phyloP scores from a whole-genome alignment of 2,888 invertebrate species.

The Pristionchus mayeri region DNA sequence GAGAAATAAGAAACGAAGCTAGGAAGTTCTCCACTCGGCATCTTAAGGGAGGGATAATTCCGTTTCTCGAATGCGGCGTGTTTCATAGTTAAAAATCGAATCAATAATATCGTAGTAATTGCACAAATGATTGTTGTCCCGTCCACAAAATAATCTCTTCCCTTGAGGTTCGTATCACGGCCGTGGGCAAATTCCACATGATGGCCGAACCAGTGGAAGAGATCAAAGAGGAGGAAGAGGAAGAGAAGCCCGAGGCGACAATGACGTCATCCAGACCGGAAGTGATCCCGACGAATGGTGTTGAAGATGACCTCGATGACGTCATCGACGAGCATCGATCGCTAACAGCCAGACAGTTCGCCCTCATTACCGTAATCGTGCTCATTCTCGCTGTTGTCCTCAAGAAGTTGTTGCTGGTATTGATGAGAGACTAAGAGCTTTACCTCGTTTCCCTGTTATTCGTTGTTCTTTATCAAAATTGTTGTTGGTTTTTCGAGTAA shows the following conservation, averaged over 20 bases:
- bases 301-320: constrained; percentile 14
- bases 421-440: constrained; percentile 10
- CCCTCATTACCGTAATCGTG: constrained; percentile 26
- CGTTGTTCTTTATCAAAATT: neutral
- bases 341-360: neutral
- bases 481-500: constrained; percentile 5
- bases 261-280: constrained; percentile 26
- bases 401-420: neutral
- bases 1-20: too few relatives aligned
- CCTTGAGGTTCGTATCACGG: constrained; percentile 63
- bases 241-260: neutral
- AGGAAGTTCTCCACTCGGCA: too few relatives aligned
- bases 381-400: neutral
- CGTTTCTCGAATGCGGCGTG: too few relatives aligned
- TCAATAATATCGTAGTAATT: too few relatives aligned
- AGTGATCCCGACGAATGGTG: constrained; percentile 31
- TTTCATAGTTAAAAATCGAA: too few relatives aligned
- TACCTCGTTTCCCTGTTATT: neutral
- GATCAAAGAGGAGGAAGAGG: neutral
- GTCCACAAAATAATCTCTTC: too few relatives aligned
- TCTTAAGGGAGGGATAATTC: too few relatives aligned
- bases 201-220: constrained; percentile 65
- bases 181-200: constrained; percentile 73
- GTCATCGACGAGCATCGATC: constrained; percentile 25
- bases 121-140: too few relatives aligned